Evolutionary conservation across 1,140 invertebrate genomes (phyloP).

Genomic region (Scylla paramamosain): DNA sequence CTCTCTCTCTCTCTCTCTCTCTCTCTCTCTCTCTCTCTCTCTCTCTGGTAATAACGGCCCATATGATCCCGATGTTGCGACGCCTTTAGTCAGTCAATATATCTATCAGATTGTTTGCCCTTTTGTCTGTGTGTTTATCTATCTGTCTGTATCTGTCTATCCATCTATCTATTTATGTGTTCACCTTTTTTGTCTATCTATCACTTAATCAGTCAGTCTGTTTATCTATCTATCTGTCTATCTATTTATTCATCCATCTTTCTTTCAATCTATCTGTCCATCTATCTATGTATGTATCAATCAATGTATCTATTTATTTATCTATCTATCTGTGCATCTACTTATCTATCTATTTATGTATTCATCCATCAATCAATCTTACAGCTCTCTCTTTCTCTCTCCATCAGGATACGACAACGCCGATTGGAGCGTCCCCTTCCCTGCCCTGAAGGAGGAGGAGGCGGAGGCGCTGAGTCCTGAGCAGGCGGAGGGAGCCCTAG

Average conservation of each 20-base stretch:
- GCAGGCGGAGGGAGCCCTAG: slow-evolving; percentile 96
- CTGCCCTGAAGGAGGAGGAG: slow-evolving; percentile 84
- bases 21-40: no score
- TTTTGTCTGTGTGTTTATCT: no score
- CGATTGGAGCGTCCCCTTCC: slow-evolving; percentile 78
- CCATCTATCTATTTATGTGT: background rate
- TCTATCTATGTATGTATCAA: background rate
- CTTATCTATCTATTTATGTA: background rate
- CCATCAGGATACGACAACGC: slow-evolving; percentile 75
- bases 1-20: no score
- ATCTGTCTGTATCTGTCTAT: background rate
- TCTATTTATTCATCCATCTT: no score
- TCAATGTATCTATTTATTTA: background rate
- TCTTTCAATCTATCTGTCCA: no score
- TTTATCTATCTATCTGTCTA: background rate
- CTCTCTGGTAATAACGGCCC: no score
- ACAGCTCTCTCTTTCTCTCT: background rate
- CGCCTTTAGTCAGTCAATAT: no score
- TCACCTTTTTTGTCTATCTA: background rate
- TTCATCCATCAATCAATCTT: background rate
- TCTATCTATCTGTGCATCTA: background rate
- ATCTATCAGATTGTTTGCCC: no score
- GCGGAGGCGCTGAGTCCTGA: slow-evolving; percentile 93
- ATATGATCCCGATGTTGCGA: no score
- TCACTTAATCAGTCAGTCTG: background rate